Base-by-base conservation (phyloP, 2,888 invertebrate species). In the Aromia moschata region DNA sequence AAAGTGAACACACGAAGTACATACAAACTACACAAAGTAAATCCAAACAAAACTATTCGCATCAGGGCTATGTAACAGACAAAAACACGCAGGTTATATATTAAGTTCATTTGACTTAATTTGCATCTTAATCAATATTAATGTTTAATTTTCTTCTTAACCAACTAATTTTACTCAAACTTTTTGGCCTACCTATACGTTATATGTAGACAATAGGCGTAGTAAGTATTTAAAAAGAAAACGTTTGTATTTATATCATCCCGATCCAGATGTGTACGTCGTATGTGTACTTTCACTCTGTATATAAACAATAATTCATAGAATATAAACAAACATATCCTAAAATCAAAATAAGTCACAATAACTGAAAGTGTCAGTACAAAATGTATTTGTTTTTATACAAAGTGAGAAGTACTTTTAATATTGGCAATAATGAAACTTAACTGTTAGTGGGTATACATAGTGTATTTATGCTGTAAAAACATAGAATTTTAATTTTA, bases 401-500 rank as follows among this genome's bases (percentile, higher is more conserved):
- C 60, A 60, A 56, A 62, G 58, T 60, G 61, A 57, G 54, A 38
- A 51, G 44, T 55, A 52, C 59, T 70, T 68, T 65, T 67, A 71
- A 70, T 62, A 71, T 73, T 72, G 73, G 73, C 74, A 74, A 74
- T 75, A 73, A 72, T 68, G n/a, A 25, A 41, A 64, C 59, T 58
- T 68, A 71, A n/a, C n/a, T n/a, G n/a, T n/a, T n/a, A n/a, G n/a
- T n/a, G n/a, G n/a, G 65, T 68, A 64, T 60, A 65, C 62, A 60
- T 67, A 67, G 59, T 64, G 66, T 67, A 68, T 65, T 67, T 67
- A 67, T 61, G 70, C 70, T 69, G 66, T 66, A 70, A 58, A 41
- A 10, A 57, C 56, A 71, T 71, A 71, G 72, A 70, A 70, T 62
- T 71, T 73, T 73, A 73, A 69, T 73, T 74, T 74, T 74, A 46